These are phyloP conservation scores for Brachionus angularis DNA, from an alignment of 1,140 invertebrate genomes.

Conservation along the genomic window DNA sequence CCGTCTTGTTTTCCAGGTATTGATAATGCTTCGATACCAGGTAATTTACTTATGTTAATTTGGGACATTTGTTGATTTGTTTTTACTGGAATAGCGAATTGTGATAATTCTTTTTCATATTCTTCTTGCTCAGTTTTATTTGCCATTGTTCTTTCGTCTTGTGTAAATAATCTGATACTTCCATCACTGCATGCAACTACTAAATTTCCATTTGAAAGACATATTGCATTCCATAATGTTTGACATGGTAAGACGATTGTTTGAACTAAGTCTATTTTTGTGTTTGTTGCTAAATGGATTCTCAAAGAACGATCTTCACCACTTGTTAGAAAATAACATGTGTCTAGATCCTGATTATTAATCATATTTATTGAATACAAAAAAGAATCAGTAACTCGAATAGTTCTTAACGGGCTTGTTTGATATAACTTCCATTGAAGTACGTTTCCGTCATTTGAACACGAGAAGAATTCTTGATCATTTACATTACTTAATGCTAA, in stretches of 20 bases:
- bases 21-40: constrained; percentile 70
- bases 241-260: constrained; percentile 74
- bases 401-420: constrained; percentile 65
- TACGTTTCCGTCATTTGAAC: constrained; percentile 79
- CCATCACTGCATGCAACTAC: constrained; percentile 83
- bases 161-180: constrained; percentile 75
- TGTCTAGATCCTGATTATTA: constrained; percentile 58
- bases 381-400: constrained; percentile 58
- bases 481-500: constrained; percentile 62
- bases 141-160: constrained; percentile 67
- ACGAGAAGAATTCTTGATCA: constrained; percentile 72
- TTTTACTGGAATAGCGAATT: constrained; percentile 62
- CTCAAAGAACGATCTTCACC: constrained; percentile 82
- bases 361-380: constrained; percentile 57
- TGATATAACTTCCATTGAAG: constrained; percentile 73
- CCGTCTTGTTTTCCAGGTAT: constrained; percentile 75
- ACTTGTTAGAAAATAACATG: constrained; percentile 65
- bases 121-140: constrained; percentile 61
- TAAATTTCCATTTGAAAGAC: constrained; percentile 78
- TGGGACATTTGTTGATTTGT: constrained; percentile 69
- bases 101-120: constrained; percentile 71
- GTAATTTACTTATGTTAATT: constrained; percentile 76
- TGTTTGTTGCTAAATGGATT: constrained; percentile 70
- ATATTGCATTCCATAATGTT: constrained; percentile 80
- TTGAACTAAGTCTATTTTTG: constrained; percentile 59